Evolutionary conservation across 2,797 vertebrate species (phyloP), one percentile per base, ranked within the genome.

Genomic region (Coregonus suidteri): DNA sequence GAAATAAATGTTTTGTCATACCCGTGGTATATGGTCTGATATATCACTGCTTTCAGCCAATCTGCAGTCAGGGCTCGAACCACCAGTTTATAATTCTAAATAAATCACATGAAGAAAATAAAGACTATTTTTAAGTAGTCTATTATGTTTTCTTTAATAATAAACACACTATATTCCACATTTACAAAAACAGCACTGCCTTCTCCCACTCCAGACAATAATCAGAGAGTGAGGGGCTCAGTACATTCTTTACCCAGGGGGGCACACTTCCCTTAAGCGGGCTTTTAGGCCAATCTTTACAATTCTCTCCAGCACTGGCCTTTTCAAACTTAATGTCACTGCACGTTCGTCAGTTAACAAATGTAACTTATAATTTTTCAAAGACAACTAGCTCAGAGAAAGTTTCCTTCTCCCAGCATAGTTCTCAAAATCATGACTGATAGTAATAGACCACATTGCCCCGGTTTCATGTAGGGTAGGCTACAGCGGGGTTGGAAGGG

Each of bases 271-370:
- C 31, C 31, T 34, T 34, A 34, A 51, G 73, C 75, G 71, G 75
- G 75, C 76, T 73, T 71, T 76, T 71, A 69, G 41, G 76, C 20
- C 14, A 68, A 79, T 73, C 76, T 83, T 81, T 75, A 84, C 64
- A 31, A 69, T 18, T 47, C 37, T 69, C 15, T 34, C 5, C 67
- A 37, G 35, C 13, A 6, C 67, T 37, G n/a, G 74, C 78, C 74
- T 78, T 47, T 56, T 76, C 75, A 77, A 81, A 70, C 70, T 65
- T 71, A 56, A 67, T 56, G 54, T 56, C 54, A 56, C 54, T 53
- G 71, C 85, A 83, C 81, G 77, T 78, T 77, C 73, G 76, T 75
- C 82, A 82, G 67, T 75, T 81, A 84, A 75, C 82, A 84, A 80
- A 79, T 77, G 75, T 85, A 85, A 76, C 81, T 83, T 81, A 3